phyloP scores from a whole-genome alignment of 1,140 invertebrate species.

The Drosophila sucinea region DNA sequence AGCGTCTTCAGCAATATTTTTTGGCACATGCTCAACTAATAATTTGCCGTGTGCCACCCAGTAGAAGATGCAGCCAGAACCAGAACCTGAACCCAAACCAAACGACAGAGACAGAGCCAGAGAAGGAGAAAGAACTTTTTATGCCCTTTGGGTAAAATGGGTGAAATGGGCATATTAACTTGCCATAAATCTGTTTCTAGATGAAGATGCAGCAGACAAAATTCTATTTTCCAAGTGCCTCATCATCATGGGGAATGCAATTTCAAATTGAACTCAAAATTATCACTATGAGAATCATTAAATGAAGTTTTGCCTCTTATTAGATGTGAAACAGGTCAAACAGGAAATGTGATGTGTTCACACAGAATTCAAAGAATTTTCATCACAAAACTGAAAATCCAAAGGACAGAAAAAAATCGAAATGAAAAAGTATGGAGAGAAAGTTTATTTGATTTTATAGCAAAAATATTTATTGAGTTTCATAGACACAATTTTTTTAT shows the following conservation, averaged over 20 bases:
- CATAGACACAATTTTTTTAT: too few species aligned
- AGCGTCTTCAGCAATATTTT: constrained; percentile 73
- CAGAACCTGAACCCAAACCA: constrained; percentile 6
- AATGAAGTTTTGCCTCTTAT: background rate
- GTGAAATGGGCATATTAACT: constrained; percentile 74
- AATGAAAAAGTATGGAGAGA: too few species aligned
- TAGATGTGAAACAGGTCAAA: background rate
- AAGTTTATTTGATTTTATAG: too few species aligned
- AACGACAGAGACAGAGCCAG: constrained; percentile 14
- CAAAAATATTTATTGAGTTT: too few species aligned
- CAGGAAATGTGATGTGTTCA: background rate
- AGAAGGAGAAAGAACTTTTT: constrained; percentile 61
- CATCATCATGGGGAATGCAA: constrained; percentile 45
- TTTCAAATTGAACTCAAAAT: constrained; percentile 35
- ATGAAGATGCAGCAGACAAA: constrained; percentile 44
- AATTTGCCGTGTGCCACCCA: constrained; percentile 74
- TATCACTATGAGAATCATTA: background rate
- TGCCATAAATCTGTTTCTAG: constrained; percentile 70
- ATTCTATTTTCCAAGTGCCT: constrained; percentile 55
- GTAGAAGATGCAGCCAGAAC: constrained; percentile 1
- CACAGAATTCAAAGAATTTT: background rate
- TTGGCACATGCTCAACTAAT: constrained; percentile 81
- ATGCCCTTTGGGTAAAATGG: constrained; percentile 51
- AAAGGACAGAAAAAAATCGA: background rate
- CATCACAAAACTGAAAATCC: background rate